Evolutionary conservation across 2,888 invertebrate species (phyloP), one percentile per base, ranked within the genome.

Genomic region (Leucoptera coffeella): DNA sequence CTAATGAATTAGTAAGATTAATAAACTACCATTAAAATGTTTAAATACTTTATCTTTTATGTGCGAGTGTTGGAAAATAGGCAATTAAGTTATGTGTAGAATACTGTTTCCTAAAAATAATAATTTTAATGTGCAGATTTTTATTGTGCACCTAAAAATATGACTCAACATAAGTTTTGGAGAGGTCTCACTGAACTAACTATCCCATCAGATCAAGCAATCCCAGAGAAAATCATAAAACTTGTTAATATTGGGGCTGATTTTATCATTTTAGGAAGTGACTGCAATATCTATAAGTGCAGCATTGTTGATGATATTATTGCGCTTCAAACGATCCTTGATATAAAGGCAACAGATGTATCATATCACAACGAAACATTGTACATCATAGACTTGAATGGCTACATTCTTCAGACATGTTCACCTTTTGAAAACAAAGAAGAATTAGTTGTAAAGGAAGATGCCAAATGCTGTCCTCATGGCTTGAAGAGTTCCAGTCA

Each of bases 401-500:
- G 82, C 11, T 58, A 73, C 32, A 71, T 80, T 13, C 74, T 73
- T 38, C 77, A 74, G 50, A 56, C 73, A 35, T 73, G 72, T 44
- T 53, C 73, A 25, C 58, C 58, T 41, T 61, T 80, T 40, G 73
- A 67, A 43, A 50, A 64, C 30, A 52, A 74, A 34, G 75, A 77
- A 45, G 80, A 79, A 50, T 73, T 82, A 29, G 41, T 75, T 28
- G 60, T 82, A 14, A 71, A 73, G 36, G 80, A 82, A 40, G 80
- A 82, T 35, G 59, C 74, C 3, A 79, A 75, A 44, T 75, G 71
- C 41, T 83, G 82, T 39, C 69, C 71, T 22, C 80, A 81, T 38
- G 82, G 82, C 32, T 79, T 76, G 44, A 77, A 74, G 40, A 75
- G 75, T 38, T 75, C 75, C 28, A 75, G 71, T 42, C 75, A 67